Base-by-base conservation (phyloP, 2,888 invertebrate species). In the Apamea epomidion region DNA sequence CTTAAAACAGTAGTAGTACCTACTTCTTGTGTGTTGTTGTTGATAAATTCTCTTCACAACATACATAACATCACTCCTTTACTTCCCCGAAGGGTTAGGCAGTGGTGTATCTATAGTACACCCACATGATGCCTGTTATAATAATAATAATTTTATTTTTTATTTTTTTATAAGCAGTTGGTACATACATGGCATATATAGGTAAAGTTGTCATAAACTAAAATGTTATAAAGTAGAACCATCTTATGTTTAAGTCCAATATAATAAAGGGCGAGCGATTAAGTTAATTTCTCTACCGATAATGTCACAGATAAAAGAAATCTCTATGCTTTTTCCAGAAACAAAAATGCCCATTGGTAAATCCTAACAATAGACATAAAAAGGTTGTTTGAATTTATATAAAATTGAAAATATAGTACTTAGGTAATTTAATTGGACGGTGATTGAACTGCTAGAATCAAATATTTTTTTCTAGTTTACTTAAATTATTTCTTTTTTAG, bases 1-100 rank as follows among this genome's bases (percentile, higher is more conserved):
- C 62, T 83, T 67, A 32, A 68, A 83, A 54, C 48, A 83, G 12
- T 68, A n/a, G 25, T 42, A 29, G 21, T 48, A 37, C 18, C 21
- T 48, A 18, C 37, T 21, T 65, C 65, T 37, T 37, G 1, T 21
- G 45, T 45, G 45, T 1, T 12, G 45, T 45, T 45, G 10, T 10
- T 45, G 45, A 51, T 51, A 21, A 54, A 54, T 58, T 8, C 2
- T 25, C 25, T 58, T 58, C 25, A 58, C 21, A 8, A 54, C 54
- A 54, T 54, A 54, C 18, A 21, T 54, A 58, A 12, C 58, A 58
- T 60, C 14, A 6, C 60, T 14, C n/a, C 14, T 60, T 12, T 29
- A 16, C 16, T 14, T 60, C 6, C 5, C 60, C 32, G 4, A 64
- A 32, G 18, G 8, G 18, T 32, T 7, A 65, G 12, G 6, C 2